These are phyloP conservation scores for Deladenus siricidicola DNA, from an alignment of 2,888 invertebrate species.

Conservation along the genomic window DNA sequence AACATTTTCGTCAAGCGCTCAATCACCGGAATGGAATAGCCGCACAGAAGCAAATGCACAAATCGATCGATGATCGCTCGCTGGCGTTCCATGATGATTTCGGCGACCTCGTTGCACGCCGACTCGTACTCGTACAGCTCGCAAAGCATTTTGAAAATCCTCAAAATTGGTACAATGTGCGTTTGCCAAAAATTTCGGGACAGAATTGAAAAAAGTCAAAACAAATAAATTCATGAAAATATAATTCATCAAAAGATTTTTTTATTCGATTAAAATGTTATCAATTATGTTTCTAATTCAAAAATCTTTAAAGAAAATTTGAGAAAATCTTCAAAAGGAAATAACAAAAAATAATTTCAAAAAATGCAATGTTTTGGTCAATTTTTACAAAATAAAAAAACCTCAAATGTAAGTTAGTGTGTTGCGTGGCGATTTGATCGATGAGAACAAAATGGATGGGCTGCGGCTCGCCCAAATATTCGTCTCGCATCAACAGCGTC, in stretches of 20 bases:
- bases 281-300: too few species aligned
- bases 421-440: conserved; percentile 30
- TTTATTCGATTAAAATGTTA: too few species aligned
- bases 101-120: conserved; percentile 27
- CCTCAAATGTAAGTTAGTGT: conserved; percentile 26
- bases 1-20: conserved; percentile 21
- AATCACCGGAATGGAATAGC: conserved; percentile 29
- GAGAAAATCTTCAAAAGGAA: too few species aligned
- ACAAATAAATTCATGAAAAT: too few species aligned
- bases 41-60: conserved; percentile 30
- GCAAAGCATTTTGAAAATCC: conserved; percentile 30
- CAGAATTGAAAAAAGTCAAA: too few species aligned
- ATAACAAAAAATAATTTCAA: too few species aligned
- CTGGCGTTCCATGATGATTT: conserved; percentile 36
- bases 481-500: conserved; percentile 22
- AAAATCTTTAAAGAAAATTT: too few species aligned
- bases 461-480: conserved; percentile 25
- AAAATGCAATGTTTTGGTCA: too few species aligned
- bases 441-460: conserved; percentile 26
- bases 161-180: conserved; percentile 12
- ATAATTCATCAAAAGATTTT: too few species aligned
- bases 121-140: conserved; percentile 29
- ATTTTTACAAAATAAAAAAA: too few species aligned
- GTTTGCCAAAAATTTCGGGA: too few species aligned
- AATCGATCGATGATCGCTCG: conserved; percentile 33